A percentile compares a stretch with the other conserved stretches of the same genome.
These are phyloP conservation scores for Hirudinaria manillensis DNA, from an alignment of 2,888 invertebrate species.

Conservation along the genomic window DNA sequence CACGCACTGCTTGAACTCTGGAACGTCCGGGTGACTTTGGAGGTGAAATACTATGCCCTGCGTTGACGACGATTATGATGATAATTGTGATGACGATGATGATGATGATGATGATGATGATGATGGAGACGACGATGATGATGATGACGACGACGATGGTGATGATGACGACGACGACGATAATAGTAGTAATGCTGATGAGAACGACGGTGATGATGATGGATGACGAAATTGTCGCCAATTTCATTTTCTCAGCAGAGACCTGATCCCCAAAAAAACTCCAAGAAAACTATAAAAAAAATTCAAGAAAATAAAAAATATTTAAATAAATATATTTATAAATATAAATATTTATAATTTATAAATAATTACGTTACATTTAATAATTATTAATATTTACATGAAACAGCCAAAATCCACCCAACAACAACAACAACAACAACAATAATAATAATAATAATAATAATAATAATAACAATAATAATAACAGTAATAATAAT, in stretches of 20 bases:
- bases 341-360: too few species aligned
- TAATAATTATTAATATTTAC: too few species aligned
- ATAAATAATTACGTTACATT: too few species aligned
- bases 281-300: too few species aligned
- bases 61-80: neutral
- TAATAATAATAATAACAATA: too few species aligned
- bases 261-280: too few species aligned
- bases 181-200: neutral
- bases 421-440: too few species aligned
- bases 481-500: too few species aligned
- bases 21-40: slow-evolving; percentile 27
- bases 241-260: neutral
- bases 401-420: too few species aligned
- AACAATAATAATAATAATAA: too few species aligned
- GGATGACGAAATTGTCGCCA: neutral
- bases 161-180: neutral
- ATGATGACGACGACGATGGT: neutral
- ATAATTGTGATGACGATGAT: neutral
- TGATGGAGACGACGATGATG: neutral
- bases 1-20: slow-evolving; percentile 31
- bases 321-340: too few species aligned
- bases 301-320: too few species aligned
- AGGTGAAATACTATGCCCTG: slow-evolving; percentile 34
- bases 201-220: neutral
- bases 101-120: slow-evolving; percentile 1